A percentile compares a stretch with the other conserved stretches of the same genome.
Conservation (phyloP, 2,797 vertebrate species). For the Etheostoma perlongum region DNA sequence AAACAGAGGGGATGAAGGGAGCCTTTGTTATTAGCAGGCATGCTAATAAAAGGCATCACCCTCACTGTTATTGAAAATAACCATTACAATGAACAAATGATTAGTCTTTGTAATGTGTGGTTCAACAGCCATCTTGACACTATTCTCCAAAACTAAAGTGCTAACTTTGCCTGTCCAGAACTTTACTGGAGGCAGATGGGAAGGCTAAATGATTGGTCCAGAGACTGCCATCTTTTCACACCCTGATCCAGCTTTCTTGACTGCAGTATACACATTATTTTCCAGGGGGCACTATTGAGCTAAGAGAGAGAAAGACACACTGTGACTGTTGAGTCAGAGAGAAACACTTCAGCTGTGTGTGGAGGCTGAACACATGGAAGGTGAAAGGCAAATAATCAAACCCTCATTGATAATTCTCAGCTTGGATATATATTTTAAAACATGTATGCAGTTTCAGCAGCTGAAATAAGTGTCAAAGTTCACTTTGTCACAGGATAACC, state of each 20-base stretch:
- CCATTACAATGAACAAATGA: conserved; percentile 10
- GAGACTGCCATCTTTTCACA: conserved; percentile 63
- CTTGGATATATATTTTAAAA: conserved; percentile 1
- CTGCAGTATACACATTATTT: conserved; percentile 63
- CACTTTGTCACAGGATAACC: conserved; percentile 15
- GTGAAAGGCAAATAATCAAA: conserved; percentile 57
- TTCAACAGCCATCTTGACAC: neutral
- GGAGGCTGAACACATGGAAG: conserved; percentile 42
- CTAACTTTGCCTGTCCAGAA: conserved; percentile 6
- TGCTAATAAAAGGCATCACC: conserved; percentile 36
- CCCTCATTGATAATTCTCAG: conserved; percentile 25
- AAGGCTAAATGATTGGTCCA: conserved; percentile 47
- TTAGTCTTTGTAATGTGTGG: conserved; percentile 12
- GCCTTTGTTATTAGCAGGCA: conserved; percentile 47
- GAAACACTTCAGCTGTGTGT: conserved; percentile 32
- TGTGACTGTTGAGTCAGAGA: conserved; percentile 49
- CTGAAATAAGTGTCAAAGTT: conserved; percentile 32
- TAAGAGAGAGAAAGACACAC: conserved; percentile 57
- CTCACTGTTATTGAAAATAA: conserved; percentile 12
- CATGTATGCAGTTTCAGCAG: conserved; percentile 27
- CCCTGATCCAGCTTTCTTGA: conserved; percentile 12
- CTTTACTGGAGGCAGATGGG: conserved; percentile 33
- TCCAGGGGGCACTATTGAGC: conserved; percentile 88
- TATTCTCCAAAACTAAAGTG: neutral
- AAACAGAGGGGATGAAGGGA: conserved; percentile 54